Evolutionary conservation across 2,797 vertebrate species (phyloP).

Genomic region (Amniataba percoides): DNA sequence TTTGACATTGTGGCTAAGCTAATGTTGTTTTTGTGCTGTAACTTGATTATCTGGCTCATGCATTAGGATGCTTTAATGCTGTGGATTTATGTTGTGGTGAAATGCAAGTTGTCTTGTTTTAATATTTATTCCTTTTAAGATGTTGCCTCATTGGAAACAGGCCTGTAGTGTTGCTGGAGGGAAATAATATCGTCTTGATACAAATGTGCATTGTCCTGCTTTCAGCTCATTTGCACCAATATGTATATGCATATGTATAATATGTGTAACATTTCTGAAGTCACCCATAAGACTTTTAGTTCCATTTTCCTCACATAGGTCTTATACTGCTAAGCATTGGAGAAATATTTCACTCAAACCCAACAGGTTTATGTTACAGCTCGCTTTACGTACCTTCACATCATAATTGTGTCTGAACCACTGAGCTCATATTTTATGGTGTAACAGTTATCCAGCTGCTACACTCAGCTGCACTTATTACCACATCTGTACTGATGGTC

Average conservation of each 20-base stretch:
- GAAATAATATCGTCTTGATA: too few species aligned
- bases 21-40: neutral
- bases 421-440: constrained; percentile 7
- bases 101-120: neutral
- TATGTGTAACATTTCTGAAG: too few species aligned
- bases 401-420: constrained; percentile 4
- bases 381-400: neutral
- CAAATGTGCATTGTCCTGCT: neutral
- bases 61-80: neutral
- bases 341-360: neutral
- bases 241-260: too few species aligned
- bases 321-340: neutral
- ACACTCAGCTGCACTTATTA: neutral
- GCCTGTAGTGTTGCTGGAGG: neutral
- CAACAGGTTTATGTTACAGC: neutral
- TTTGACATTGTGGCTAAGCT: neutral
- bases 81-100: neutral
- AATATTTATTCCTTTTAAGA: neutral
- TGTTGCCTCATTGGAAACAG: neutral
- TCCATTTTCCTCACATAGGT: neutral
- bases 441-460: neutral
- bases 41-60: neutral
- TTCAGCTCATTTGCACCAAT: neutral
- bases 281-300: neutral
- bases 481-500: neutral